Base-by-base conservation (phyloP, 2,797 vertebrate genomes). In the Garrulus glandarius region DNA sequence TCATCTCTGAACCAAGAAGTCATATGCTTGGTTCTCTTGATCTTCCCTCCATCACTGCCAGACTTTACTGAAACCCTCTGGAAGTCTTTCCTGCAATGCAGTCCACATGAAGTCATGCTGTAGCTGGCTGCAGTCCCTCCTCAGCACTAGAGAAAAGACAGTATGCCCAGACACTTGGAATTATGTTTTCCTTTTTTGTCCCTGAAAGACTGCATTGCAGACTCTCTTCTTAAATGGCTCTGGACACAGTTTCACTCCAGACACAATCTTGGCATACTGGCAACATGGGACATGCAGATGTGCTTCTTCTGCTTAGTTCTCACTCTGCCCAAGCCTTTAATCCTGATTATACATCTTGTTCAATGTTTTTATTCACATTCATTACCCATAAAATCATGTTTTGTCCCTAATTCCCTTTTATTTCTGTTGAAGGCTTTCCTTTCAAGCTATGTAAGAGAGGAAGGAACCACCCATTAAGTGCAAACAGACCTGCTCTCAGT, bases 141-240 rank as follows among this genome's bases (percentile, higher is more conserved):
- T 55, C 34, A 86, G 76, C 72, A 13, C 36, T 59, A 63, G 43
- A 59, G 47, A 64, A 52, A 80, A 47, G 67, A 15, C 13, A n/a
- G 2, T 46, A 14, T 46, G n/a, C 67, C 78, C 86, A 92, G 76
- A 37, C n/a, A 52, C n/a, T 67, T 70, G 52, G 52, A 70, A 67
- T 90, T 60, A 34, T 12, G 36, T 52, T 96, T 70, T 76, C 17
- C 22, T 47, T 82, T 89, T 92, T 86, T 77, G 49, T 92, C 63
- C 26, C 47, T 85, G 71, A 80, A 87, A 77, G 69, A 26, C 83
- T 83, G 79, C 76, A 89, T 90, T 94, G 85, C 92, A 93, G 80
- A 49, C 7, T 76, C 30, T 78, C 17, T 39, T 89, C 43, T 85
- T 55, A 59, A 92, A 59, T 83, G 47, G 13, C 46, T 57, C n/a